Conservation (phyloP, 2,113 vertebrate species). For the Hystrix brachyura region DNA sequence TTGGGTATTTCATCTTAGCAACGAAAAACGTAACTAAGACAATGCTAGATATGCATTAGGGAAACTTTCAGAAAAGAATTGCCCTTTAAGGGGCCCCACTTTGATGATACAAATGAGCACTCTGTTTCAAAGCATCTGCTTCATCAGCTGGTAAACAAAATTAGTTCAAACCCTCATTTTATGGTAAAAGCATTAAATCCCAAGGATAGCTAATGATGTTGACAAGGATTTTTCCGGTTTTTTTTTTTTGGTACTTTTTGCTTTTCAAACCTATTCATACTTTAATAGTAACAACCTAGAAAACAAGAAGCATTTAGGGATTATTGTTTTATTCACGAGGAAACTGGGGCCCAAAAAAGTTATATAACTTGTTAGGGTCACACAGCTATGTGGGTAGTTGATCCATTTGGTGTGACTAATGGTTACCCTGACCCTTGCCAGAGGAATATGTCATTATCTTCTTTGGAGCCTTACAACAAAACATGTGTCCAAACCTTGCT, state of each 20-base stretch:
- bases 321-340: conserved; percentile 33
- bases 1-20: not conserved
- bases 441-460: not conserved
- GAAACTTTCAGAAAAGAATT: not conserved
- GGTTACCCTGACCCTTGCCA: not conserved
- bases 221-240: not conserved
- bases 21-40: not conserved
- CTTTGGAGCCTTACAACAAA: conserved; percentile 23
- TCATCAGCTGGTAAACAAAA: conserved; percentile 43
- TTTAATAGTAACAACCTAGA: conserved; percentile 24
- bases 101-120: not conserved
- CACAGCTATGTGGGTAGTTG: not conserved
- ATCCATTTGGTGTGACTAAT: not conserved
- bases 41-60: conserved; percentile 2
- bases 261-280: conserved; percentile 41
- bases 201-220: conserved; percentile 14
- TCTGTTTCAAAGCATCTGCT: conserved; percentile 55
- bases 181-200: not conserved
- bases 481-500: not conserved
- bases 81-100: not conserved
- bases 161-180: conserved; percentile 24
- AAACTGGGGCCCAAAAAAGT: not conserved
- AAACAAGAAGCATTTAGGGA: conserved; percentile 31
- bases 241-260: conserved; percentile 18
- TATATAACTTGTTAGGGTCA: not conserved